Evolutionary conservation across 2,797 vertebrate genomes (phyloP), one percentile per base, ranked within the genome.

Genomic region (Notolabrus celidotus): DNA sequence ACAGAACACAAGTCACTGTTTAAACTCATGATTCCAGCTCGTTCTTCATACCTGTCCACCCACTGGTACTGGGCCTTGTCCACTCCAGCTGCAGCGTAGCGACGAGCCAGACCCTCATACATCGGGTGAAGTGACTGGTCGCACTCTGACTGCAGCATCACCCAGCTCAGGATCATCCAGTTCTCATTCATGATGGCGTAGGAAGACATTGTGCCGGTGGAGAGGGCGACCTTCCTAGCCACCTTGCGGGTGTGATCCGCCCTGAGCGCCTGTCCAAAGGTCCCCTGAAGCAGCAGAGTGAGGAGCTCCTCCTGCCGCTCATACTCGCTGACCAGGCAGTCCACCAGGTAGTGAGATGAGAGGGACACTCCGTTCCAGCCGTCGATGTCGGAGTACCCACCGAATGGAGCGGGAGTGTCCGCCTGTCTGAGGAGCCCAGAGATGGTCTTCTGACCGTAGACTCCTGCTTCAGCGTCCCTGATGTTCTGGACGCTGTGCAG

Each of bases 381-480:
- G 12, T 60, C 20, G 23, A 29, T 14, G 9, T 61, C 58, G 0
- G 45, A 10, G 4, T 50, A 19, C 0, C 20, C 58, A 5, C 45
- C 22, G 8, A 47, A 45, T 20, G 36, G 10, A n/a, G 15, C 38
- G 27, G 29, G 42, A 22, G 27, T 45, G 42, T 15, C 22, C 3
- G 22, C 12, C 46, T 25, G 46, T 25, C 46, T 23, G 22, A 19
- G 19, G 19, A 34, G 41, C 19, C 57, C 43, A 36, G 29, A 34
- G 31, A 47, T 47, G 29, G 43, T 47, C 11, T 5, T 36, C 29
- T 60, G 57, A 10, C 57, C 10, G 2, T 60, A 47, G 0, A 47
- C 57, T 4, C 57, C 43, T 60, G 31, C 43, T 20, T 61, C 58
- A 27, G 33, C 59, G 15, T 39, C 59, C 17, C 33, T 27, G 33